These are phyloP conservation scores for Embidobia sp. DNA, from an alignment of 2,888 invertebrate species.

Conservation along the genomic window DNA sequence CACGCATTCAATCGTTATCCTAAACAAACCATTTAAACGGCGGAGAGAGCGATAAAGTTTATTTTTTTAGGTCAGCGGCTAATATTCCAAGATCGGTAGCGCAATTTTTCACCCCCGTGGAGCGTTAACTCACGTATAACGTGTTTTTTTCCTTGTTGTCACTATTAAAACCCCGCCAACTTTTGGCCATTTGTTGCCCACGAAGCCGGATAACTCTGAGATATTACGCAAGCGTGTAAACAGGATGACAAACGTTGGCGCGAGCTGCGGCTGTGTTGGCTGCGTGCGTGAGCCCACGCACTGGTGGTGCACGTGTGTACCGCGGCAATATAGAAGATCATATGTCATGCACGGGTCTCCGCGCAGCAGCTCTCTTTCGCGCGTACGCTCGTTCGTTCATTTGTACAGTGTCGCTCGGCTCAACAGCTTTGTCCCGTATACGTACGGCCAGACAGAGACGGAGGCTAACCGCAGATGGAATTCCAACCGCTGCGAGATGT, in stretches of 20 bases:
- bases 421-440: conserved; percentile 36
- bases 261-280: conserved; percentile 56
- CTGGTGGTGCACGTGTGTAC: conserved; percentile 68
- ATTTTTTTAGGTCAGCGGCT: too few relatives aligned
- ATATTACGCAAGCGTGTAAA: conserved; percentile 74
- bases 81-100: too few relatives aligned
- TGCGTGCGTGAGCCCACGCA: conserved; percentile 60
- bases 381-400: conserved; percentile 65
- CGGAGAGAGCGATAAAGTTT: too few relatives aligned
- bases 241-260: conserved; percentile 67
- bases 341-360: conserved; percentile 79
- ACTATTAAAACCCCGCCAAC: conserved; percentile 69
- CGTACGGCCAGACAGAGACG: conserved; percentile 25
- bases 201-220: conserved; percentile 77
- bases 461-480: conserved; percentile 72
- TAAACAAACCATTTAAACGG: too few relatives aligned
- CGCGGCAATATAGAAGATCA: conserved; percentile 81
- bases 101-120: conserved; percentile 17
- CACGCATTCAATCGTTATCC: too few relatives aligned
- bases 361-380: conserved; percentile 64
- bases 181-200: conserved; percentile 71
- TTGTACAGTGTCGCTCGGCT: conserved; percentile 59
- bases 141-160: conserved; percentile 51
- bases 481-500: conserved; percentile 73
- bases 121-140: conserved; percentile 16